A percentile compares a stretch with the other conserved stretches of the same genome.
Conservation (phyloP, 2,888 invertebrate species). For the Cephonodes hylas region DNA sequence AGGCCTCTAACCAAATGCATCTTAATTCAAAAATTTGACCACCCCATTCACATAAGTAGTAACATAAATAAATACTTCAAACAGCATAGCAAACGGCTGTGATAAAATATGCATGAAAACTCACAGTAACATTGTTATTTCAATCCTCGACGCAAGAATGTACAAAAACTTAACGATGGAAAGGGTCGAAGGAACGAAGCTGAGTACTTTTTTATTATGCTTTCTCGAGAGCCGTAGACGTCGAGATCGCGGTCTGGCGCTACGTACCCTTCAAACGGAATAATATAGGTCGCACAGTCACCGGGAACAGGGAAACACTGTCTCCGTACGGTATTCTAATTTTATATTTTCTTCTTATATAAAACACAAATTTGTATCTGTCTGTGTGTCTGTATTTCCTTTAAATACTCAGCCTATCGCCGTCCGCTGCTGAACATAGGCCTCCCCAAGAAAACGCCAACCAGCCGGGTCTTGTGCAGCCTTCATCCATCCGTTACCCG, state of each 20-base stretch:
- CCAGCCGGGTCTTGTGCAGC: too few species aligned
- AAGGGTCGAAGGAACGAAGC: constrained; percentile 4
- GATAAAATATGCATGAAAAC: not conserved
- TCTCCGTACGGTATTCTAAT: constrained; percentile 15
- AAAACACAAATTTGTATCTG: too few species aligned
- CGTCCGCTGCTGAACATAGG: too few species aligned
- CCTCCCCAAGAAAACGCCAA: too few species aligned
- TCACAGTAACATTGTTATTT: not conserved
- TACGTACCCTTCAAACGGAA: constrained; percentile 15
- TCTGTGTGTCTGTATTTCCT: too few species aligned
- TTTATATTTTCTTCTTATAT: too few species aligned
- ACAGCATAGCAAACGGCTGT: not conserved
- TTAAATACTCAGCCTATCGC: too few species aligned
- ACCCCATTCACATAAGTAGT: too few species aligned
- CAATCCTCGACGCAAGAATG: not conserved
- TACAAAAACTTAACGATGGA: not conserved
- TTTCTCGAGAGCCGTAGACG: constrained; percentile 17
- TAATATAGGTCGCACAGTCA: constrained; percentile 14
- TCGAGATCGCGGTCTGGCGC: constrained; percentile 17
- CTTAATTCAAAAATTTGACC: too few species aligned
- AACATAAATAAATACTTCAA: not conserved
- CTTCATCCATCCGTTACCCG: too few species aligned
- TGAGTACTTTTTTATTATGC: constrained; percentile 20
- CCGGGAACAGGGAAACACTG: constrained; percentile 1
- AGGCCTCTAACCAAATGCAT: too few species aligned